A percentile compares a stretch with the other conserved stretches of the same genome.
Conservation (phyloP, 2,888 invertebrate genomes). For the Archips crataeganus region DNA sequence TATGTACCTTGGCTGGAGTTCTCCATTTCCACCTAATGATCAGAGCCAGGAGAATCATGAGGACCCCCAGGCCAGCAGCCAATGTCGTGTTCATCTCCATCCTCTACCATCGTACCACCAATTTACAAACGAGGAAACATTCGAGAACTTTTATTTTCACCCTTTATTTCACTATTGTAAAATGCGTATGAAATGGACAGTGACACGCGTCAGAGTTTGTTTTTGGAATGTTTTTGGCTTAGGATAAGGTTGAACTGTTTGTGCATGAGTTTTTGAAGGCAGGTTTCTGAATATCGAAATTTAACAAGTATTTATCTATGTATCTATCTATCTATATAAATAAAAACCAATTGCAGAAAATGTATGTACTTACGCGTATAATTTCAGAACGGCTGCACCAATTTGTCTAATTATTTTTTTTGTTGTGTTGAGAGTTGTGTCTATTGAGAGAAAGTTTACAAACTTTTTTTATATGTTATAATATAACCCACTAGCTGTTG, state of each 20-base stretch:
- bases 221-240: conserved; percentile 50
- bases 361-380: no score
- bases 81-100: conserved; percentile 57
- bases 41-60: conserved; percentile 57
- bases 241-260: neutral
- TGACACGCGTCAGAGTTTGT: conserved; percentile 47
- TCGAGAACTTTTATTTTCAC: neutral
- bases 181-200: conserved; percentile 16
- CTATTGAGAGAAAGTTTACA: no score
- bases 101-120: conserved; percentile 54
- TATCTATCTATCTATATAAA: no score
- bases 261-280: no score
- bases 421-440: no score
- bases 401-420: no score
- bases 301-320: no score
- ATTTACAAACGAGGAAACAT: conserved; percentile 18
- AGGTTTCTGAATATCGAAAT: no score
- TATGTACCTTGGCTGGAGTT: conserved; percentile 53
- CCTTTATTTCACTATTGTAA: neutral
- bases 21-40: conserved; percentile 63
- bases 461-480: no score
- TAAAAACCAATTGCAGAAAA: no score
- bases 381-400: no score
- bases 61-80: conserved; percentile 61
- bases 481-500: no score